These are phyloP conservation scores for Protaetia brevitarsis DNA, from an alignment of 1,140 invertebrate species.

Conservation along the genomic window DNA sequence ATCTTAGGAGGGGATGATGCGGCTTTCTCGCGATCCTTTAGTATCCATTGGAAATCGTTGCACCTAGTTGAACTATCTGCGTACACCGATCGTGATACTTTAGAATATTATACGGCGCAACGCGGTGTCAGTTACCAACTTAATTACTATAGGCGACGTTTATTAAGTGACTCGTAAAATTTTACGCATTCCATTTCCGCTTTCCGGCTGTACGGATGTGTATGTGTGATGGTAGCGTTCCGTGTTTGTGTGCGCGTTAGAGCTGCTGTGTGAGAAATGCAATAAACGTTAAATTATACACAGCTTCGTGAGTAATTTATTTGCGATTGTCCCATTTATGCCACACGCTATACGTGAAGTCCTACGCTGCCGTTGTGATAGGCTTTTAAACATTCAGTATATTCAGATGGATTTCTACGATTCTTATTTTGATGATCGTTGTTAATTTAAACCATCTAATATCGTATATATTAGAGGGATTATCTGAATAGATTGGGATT, in stretches of 20 bases:
- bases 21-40: conserved; percentile 37
- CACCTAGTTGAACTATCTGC: conserved; percentile 52
- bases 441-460: too few species aligned
- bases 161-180: conserved; percentile 3
- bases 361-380: background rate
- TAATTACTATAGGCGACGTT: background rate
- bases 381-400: background rate
- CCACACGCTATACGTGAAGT: background rate
- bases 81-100: background rate
- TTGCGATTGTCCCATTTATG: background rate
- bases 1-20: conserved; percentile 31
- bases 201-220: background rate
- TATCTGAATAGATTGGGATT: too few species aligned
- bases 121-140: too few species aligned
- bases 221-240: background rate
- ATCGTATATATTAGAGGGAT: too few species aligned
- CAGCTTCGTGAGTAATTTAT: background rate
- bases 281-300: conserved; percentile 10
- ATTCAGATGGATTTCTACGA: too few species aligned
- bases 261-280: too few species aligned
- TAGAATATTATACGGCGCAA: conserved; percentile 1
- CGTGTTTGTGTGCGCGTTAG: background rate
- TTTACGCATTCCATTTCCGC: conserved; percentile 12
- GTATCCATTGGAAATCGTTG: conserved; percentile 60
- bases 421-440: too few species aligned